Evolutionary conservation across 1,140 invertebrate genomes (phyloP).

Genomic region (Zaprionus inermis): DNA sequence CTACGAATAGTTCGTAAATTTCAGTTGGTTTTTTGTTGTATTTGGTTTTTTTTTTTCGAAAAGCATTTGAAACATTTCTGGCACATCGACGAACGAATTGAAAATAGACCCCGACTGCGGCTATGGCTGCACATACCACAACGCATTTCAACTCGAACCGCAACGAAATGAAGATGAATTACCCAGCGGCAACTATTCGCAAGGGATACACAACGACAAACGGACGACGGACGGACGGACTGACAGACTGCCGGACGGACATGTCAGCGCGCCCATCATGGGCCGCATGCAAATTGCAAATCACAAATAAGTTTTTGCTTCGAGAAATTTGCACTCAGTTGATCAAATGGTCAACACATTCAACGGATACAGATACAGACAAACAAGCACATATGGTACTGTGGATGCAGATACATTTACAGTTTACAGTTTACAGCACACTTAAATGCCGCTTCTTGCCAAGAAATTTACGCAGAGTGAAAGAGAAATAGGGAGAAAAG

Average conservation of each 20-base stretch:
- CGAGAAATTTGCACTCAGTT: conserved; percentile 77
- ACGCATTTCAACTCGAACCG: conserved; percentile 81
- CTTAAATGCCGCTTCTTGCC: conserved; percentile 71
- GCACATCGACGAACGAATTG: conserved; percentile 70
- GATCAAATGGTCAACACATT: conserved; percentile 66
- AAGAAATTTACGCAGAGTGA: conserved; percentile 62
- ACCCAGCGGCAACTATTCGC: conserved; percentile 70
- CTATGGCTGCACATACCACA: conserved; percentile 74
- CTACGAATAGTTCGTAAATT: conserved; percentile 39
- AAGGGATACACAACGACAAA: conserved; percentile 42
- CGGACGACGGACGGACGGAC: neutral
- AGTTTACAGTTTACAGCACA: conserved; percentile 36
- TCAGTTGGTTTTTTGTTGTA: conserved; percentile 21
- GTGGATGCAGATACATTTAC: conserved; percentile 50
- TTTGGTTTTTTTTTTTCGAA: conserved; percentile 47
- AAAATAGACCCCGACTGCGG: conserved; percentile 63
- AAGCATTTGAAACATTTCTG: conserved; percentile 82
- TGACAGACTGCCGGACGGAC: conserved; percentile 14
- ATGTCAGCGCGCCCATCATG: conserved; percentile 37
- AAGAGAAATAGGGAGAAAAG: conserved; percentile 11
- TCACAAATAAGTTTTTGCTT: conserved; percentile 78
- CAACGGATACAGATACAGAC: conserved; percentile 57
- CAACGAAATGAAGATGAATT: conserved; percentile 83
- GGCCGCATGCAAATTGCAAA: conserved; percentile 69
- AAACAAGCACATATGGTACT: conserved; percentile 18